A percentile compares a stretch with the other conserved stretches of the same genome.
Evolutionary conservation across 2,888 invertebrate species (phyloP).

Genomic region (Papilio demoleus): DNA sequence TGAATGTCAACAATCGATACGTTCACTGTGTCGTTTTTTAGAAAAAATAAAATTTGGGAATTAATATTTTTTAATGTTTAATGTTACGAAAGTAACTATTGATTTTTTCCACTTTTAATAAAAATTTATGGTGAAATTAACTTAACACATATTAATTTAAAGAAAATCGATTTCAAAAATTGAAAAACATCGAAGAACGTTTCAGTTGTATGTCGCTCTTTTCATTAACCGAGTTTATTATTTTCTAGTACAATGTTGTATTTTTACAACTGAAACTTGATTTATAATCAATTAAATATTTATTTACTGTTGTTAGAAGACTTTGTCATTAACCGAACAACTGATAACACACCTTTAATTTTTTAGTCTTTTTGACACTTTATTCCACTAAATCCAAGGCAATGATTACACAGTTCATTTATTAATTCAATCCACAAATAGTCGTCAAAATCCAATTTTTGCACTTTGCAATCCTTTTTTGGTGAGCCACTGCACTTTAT

Average conservation of each 20-base stretch:
- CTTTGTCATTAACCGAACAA: slow-evolving; percentile 9
- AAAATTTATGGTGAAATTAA: slow-evolving; percentile 1
- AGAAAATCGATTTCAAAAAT: slow-evolving; percentile 14
- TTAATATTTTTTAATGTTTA: no score
- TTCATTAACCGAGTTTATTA: slow-evolving; percentile 64
- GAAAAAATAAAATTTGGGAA: slow-evolving; percentile 33
- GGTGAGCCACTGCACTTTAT: slow-evolving; percentile 77
- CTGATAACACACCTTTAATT: slow-evolving; percentile 48
- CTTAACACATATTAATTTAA: not conserved
- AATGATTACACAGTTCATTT: slow-evolving; percentile 51
- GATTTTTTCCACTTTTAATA: slow-evolving; percentile 15
- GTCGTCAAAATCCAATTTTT: slow-evolving; percentile 69
- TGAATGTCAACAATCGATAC: slow-evolving; percentile 72
- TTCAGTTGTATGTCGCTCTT: slow-evolving; percentile 57
- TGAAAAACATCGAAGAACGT: slow-evolving; percentile 58
- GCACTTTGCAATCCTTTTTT: slow-evolving; percentile 74
- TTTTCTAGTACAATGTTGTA: slow-evolving; percentile 28
- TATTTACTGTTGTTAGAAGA: not conserved
- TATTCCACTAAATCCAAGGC: slow-evolving; percentile 46
- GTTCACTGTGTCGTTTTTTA: slow-evolving; percentile 60
- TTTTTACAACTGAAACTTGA: slow-evolving; percentile 31
- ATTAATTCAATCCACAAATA: slow-evolving; percentile 57
- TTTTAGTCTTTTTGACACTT: slow-evolving; percentile 39
- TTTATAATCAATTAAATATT: not conserved
- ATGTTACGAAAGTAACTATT: slow-evolving; percentile 40